Percentiles rank a stretch among this genome's conserved stretches.
Evolutionary conservation across 2,113 vertebrate species (phyloP).

Genomic region (Noturus placidus): DNA sequence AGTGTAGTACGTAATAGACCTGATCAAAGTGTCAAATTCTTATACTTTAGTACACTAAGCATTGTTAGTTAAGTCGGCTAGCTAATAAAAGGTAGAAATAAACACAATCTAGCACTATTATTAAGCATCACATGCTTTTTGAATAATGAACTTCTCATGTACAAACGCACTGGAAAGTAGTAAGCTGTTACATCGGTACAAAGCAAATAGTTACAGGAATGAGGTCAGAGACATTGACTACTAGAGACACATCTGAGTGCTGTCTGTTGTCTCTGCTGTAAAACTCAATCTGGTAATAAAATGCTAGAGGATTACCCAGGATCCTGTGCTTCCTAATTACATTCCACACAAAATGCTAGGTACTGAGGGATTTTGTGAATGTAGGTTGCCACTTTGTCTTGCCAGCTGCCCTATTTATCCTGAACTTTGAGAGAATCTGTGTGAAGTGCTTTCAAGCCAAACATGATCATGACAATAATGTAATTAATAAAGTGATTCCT

Average conservation of each 20-base stretch:
- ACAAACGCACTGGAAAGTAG: not conserved
- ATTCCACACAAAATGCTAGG: slow-evolving; percentile 12
- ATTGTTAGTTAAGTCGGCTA: not conserved
- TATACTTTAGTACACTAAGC: not conserved
- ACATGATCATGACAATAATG: slow-evolving; percentile 41
- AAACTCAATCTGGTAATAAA: slow-evolving; percentile 3
- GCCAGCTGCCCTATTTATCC: slow-evolving; percentile 65
- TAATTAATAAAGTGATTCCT: not conserved
- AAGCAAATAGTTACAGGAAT: not conserved
- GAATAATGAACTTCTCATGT: not conserved
- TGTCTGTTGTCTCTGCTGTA: slow-evolving; percentile 13
- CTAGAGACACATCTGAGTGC: not conserved
- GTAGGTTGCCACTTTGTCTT: slow-evolving; percentile 58
- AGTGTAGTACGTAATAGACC: not conserved
- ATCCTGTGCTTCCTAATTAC: slow-evolving; percentile 11
- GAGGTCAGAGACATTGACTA: not conserved
- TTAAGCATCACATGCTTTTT: not conserved
- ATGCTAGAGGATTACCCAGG: not conserved
- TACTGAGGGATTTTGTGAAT: slow-evolving; percentile 27
- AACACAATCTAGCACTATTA: not conserved
- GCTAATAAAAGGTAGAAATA: not conserved
- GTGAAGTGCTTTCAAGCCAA: slow-evolving; percentile 56
- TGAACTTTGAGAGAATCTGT: slow-evolving; percentile 50
- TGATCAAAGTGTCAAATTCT: not conserved
- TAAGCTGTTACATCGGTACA: not conserved